Evolutionary conservation across 2,113 vertebrate species (phyloP).

Genomic region (Megaleporinus macrocephalus): DNA sequence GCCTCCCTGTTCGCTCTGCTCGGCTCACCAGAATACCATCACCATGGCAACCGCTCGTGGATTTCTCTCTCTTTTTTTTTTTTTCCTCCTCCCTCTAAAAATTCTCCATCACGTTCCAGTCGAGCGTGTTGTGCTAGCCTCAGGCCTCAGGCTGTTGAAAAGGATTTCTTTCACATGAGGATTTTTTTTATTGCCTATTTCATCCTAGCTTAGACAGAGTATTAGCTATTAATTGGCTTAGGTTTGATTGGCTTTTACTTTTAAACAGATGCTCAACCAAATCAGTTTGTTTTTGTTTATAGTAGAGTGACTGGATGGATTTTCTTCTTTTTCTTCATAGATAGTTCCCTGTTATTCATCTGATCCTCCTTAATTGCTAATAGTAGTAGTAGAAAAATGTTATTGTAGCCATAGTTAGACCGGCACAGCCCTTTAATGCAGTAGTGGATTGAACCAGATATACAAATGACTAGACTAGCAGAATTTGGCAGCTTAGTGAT

Average conservation of each 20-base stretch:
- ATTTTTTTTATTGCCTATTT: conserved; percentile 24
- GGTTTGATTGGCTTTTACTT: neutral
- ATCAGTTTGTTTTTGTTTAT: neutral
- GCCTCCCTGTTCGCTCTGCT: conserved; percentile 44
- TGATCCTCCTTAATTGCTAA: neutral
- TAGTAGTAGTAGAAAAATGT: neutral
- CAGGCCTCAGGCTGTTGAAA: conserved; percentile 24
- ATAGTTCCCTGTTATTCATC: neutral
- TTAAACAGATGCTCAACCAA: neutral
- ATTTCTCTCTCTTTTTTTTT: conserved; percentile 23
- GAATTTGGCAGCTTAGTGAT: neutral
- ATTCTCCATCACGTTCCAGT: conserved; percentile 49
- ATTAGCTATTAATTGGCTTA: conserved; percentile 36
- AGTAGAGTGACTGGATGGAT: neutral
- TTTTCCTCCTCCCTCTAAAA: conserved; percentile 50
- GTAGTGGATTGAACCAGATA: neutral
- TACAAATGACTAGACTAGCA: neutral
- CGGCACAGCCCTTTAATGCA: neutral
- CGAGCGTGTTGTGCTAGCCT: conserved; percentile 52
- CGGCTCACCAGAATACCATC: conserved; percentile 53
- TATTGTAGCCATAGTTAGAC: neutral
- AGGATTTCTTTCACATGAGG: conserved; percentile 12
- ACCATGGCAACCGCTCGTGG: conserved; percentile 54
- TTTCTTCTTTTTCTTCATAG: neutral
- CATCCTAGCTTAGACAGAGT: conserved; percentile 20